Evolutionary conservation across 2,113 vertebrate species (phyloP).

Genomic region (Lampris megalopsis): DNA sequence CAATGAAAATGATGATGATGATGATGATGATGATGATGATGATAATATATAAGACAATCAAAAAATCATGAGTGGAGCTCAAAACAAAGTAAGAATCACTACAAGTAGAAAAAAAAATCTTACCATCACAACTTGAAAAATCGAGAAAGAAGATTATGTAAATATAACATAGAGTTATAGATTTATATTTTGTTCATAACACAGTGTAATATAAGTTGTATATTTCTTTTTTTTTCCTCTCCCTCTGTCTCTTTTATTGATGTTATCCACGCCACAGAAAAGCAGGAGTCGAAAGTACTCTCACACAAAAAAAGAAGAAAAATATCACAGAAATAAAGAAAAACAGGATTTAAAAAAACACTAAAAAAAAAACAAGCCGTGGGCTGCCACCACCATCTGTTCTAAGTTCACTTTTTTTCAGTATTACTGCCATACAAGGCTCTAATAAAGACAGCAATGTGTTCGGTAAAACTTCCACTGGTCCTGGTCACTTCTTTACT

Average conservation of each 20-base stretch:
- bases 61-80: constrained; percentile 96
- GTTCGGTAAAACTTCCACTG: constrained; percentile 91
- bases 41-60: constrained; percentile 97
- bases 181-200: constrained; percentile 99
- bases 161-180: constrained; percentile 99
- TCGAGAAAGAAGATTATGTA: constrained; percentile 99
- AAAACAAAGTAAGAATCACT: constrained; percentile 90
- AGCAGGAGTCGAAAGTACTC: constrained; percentile 91
- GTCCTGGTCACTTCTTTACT: constrained; percentile 82
- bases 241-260: constrained; percentile 93
- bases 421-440: constrained; percentile 99
- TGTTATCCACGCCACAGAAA: constrained; percentile 99
- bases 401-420: constrained; percentile 97
- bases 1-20: constrained; percentile 74
- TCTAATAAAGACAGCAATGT: constrained; percentile 99
- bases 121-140: constrained; percentile 99
- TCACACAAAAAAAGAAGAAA: constrained; percentile 81
- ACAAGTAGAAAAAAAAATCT: constrained; percentile 80
- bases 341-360: constrained; percentile 79
- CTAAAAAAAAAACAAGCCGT: constrained; percentile 87
- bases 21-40: constrained; percentile 86
- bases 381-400: constrained; percentile 94
- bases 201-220: constrained; percentile 99
- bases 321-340: constrained; percentile 86
- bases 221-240: constrained; percentile 95